Evolutionary conservation across 2,888 invertebrate genomes (phyloP).

Genomic region (Lagria hirta): DNA sequence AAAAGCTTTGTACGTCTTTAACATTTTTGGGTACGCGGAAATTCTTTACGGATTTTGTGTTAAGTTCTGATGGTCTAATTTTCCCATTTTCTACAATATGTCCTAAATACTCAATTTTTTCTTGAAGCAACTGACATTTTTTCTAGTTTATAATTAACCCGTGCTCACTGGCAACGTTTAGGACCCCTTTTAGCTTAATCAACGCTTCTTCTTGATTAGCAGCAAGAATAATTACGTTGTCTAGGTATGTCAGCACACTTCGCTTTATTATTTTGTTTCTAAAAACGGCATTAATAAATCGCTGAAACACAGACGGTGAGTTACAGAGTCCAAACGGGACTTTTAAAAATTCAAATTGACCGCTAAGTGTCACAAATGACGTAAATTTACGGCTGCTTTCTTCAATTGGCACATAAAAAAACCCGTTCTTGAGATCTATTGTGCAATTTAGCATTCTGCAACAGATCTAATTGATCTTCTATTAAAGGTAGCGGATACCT

Average conservation of each 20-base stretch:
- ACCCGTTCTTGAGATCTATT: slow-evolving; percentile 19
- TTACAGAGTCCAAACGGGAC: slow-evolving; percentile 20
- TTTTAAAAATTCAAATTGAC: slow-evolving; percentile 16
- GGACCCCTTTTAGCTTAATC: slow-evolving; percentile 9
- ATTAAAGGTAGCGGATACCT: slow-evolving; percentile 29
- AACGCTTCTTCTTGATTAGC: slow-evolving; percentile 20
- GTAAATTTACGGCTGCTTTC: slow-evolving; percentile 24
- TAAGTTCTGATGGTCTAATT: slow-evolving; percentile 35
- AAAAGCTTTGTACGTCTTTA: slow-evolving; percentile 41
- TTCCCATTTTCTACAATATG: slow-evolving; percentile 18
- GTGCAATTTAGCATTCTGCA: slow-evolving; percentile 21
- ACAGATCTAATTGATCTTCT: slow-evolving; percentile 24
- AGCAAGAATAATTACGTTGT: slow-evolving; percentile 6
- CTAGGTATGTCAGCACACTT: slow-evolving; percentile 17
- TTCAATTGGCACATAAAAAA: slow-evolving; percentile 16
- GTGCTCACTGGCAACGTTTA: slow-evolving; percentile 25
- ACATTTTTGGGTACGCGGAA: slow-evolving; percentile 37
- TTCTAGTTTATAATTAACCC: slow-evolving; percentile 42
- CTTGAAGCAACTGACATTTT: slow-evolving; percentile 45
- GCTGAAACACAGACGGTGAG: slow-evolving; percentile 17
- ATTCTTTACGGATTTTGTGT: slow-evolving; percentile 34
- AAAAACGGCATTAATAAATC: slow-evolving; percentile 10
- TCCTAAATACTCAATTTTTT: slow-evolving; percentile 31
- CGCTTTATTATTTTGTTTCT: slow-evolving; percentile 2
- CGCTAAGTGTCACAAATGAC: slow-evolving; percentile 21